A percentile compares a stretch with the other conserved stretches of the same genome.
These are phyloP conservation scores for Caenorhabditis plicata DNA, from an alignment of 2,888 invertebrate species.

Conservation along the genomic window DNA sequence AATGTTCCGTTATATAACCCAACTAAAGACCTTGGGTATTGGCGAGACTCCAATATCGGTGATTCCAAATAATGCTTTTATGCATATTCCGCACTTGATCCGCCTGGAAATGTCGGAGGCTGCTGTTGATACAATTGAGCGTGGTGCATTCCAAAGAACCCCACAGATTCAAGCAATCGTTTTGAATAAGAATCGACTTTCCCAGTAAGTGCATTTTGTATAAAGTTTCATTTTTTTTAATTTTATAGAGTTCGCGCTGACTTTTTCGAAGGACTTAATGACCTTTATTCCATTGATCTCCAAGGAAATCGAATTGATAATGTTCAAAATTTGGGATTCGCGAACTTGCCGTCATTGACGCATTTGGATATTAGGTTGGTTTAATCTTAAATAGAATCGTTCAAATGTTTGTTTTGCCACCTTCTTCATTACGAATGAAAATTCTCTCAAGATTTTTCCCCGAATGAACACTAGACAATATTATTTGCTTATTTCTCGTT, in stretches of 20 bases:
- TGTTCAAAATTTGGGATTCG: conserved; percentile 62
- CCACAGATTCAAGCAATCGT: conserved; percentile 64
- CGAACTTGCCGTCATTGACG: conserved; percentile 60
- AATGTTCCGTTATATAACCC: conserved; percentile 63
- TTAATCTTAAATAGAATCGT: no score
- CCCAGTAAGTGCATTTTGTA: conserved; percentile 45
- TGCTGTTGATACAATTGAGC: conserved; percentile 63
- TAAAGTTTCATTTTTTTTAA: background rate
- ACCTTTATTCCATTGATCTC: conserved; percentile 64
- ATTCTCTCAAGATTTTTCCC: background rate
- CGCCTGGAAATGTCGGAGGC: conserved; percentile 66
- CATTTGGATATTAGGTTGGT: conserved; percentile 65
- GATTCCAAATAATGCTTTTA: conserved; percentile 64
- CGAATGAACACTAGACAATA: conserved; percentile 2
- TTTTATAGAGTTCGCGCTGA: conserved; percentile 60
- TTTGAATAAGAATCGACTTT: conserved; percentile 65
- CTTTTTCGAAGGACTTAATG: conserved; percentile 62
- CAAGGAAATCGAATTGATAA: conserved; percentile 61
- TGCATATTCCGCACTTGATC: conserved; percentile 62
- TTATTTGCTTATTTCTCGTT: no score
- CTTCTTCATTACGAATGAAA: background rate
- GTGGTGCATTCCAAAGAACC: conserved; percentile 64
- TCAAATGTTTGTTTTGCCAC: background rate
- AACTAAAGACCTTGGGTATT: conserved; percentile 62
- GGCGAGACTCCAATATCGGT: conserved; percentile 65